phyloP scores from a whole-genome alignment of 2,113 vertebrate genomes.

The Nyctereutes procyonoides region DNA sequence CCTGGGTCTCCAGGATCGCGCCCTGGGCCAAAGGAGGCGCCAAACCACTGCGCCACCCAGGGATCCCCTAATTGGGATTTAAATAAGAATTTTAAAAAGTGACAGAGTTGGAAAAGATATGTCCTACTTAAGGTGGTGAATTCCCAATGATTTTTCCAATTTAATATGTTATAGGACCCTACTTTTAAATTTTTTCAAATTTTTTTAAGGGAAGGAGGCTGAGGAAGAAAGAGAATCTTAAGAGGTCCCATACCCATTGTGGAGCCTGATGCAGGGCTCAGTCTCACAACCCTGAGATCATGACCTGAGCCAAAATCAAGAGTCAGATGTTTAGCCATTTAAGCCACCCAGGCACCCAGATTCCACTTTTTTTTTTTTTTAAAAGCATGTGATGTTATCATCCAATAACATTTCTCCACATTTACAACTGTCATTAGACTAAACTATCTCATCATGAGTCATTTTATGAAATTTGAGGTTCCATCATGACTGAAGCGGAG shows the following conservation, averaged over 20 bases:
- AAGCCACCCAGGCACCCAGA: not conserved
- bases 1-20: too few relatives aligned
- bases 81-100: not conserved
- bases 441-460: not conserved
- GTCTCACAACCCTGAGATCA: not conserved
- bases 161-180: not conserved
- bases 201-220: not conserved
- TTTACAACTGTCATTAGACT: not conserved
- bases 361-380: not conserved
- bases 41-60: too few relatives aligned
- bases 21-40: too few relatives aligned
- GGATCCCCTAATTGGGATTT: not conserved
- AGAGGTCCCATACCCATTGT: not conserved
- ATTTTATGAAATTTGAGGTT: not conserved
- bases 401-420: constrained; percentile 8
- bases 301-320: not conserved
- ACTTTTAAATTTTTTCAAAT: not conserved
- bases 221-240: not conserved
- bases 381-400: not conserved
- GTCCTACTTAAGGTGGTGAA: not conserved
- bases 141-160: not conserved
- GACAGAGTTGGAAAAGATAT: not conserved
- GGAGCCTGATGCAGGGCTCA: not conserved
- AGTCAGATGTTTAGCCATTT: not conserved
- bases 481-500: not conserved